These are phyloP conservation scores for Perdita meconis DNA, from an alignment of 2,888 invertebrate genomes.

Conservation along the genomic window DNA sequence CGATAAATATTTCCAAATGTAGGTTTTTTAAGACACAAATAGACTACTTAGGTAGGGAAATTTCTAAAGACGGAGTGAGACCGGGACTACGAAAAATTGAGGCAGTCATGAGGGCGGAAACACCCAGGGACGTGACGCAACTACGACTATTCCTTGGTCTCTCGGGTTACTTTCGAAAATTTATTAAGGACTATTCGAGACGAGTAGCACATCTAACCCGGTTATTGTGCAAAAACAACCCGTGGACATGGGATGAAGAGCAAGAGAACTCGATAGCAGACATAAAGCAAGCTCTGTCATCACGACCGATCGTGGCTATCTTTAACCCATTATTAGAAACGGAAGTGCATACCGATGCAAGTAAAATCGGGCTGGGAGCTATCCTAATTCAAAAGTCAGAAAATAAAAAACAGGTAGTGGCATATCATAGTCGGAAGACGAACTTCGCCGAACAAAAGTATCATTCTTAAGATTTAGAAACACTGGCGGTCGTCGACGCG, in stretches of 20 bases:
- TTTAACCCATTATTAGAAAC: background rate
- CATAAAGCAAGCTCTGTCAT: too few relatives aligned
- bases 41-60: constrained; percentile 4
- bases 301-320: background rate
- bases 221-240: too few relatives aligned
- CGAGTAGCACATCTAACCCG: too few relatives aligned
- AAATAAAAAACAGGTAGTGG: background rate
- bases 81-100: background rate
- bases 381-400: background rate
- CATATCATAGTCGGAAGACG: background rate
- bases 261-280: background rate
- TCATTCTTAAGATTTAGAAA: constrained; percentile 1
- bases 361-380: background rate
- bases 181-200: too few relatives aligned
- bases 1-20: background rate
- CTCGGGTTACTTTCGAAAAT: too few relatives aligned
- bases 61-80: background rate
- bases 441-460: background rate
- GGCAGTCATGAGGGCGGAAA: too few relatives aligned
- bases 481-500: background rate
- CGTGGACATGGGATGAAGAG: background rate
- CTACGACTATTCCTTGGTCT: too few relatives aligned
- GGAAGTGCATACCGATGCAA: constrained; percentile 1
- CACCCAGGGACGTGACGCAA: too few relatives aligned
- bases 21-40: background rate